Percentiles rank a stretch among this genome's conserved stretches.
Conservation (phyloP, 2,113 vertebrate species). For the Tachycineta bicolor region DNA sequence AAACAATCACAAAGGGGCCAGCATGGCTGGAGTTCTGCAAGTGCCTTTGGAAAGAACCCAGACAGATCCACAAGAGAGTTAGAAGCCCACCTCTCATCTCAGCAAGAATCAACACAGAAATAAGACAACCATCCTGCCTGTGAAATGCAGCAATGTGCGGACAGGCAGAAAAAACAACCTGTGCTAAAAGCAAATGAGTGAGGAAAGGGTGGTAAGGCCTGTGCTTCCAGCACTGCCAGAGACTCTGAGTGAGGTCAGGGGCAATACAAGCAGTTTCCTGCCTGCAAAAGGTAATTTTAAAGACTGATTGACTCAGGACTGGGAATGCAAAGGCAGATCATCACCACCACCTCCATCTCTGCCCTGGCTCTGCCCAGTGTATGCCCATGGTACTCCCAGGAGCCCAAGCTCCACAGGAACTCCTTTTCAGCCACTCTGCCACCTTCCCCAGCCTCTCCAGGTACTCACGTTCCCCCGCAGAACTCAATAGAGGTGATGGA, state of each 20-base stretch:
- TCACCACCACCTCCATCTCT: not conserved
- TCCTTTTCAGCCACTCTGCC: no score
- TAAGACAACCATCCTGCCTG: not conserved
- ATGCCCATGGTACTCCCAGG: fast-evolving
- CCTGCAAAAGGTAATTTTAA: not conserved
- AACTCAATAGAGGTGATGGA: slow-evolving; percentile 93
- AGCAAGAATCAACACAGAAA: not conserved
- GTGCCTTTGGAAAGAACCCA: slow-evolving; percentile 80
- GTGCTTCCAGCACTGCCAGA: not conserved
- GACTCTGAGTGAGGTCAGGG: fast-evolving
- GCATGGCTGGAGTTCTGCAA: slow-evolving; percentile 90
- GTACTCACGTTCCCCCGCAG: slow-evolving; percentile 96
- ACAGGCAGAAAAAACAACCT: not conserved
- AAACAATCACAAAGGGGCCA: slow-evolving; percentile 90
- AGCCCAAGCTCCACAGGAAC: not conserved
- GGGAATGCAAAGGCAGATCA: not conserved
- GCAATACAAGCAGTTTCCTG: not conserved
- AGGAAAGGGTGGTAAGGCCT: not conserved
- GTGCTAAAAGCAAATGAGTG: not conserved
- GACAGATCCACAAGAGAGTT: not conserved
- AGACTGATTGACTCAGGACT: not conserved
- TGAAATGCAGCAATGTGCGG: not conserved
- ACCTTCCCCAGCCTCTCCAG: fast-evolving
- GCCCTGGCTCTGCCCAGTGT: not conserved
- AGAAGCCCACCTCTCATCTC: not conserved